These are phyloP conservation scores for Monarcha castaneiventris DNA, from an alignment of 2,113 vertebrate species.

Conservation along the genomic window DNA sequence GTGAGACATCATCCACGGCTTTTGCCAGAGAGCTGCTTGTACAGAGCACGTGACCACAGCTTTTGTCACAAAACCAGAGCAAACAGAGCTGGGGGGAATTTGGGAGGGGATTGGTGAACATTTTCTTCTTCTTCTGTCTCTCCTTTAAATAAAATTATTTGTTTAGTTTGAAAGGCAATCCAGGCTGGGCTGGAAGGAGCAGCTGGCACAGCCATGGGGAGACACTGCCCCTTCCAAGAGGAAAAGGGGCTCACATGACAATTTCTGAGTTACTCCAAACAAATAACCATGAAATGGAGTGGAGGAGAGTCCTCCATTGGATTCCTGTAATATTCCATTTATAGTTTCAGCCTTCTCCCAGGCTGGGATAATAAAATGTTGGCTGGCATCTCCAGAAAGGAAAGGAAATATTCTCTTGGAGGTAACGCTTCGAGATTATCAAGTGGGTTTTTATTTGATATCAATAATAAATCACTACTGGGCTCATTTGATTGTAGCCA, in stretches of 20 bases:
- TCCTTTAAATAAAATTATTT: slow-evolving; percentile 46
- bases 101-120: neutral
- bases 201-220: slow-evolving; percentile 45
- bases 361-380: neutral
- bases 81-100: neutral
- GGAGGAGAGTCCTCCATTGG: slow-evolving; percentile 10
- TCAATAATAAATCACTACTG: slow-evolving; percentile 45
- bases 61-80: neutral
- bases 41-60: neutral
- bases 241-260: slow-evolving; percentile 40
- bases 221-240: slow-evolving; percentile 39
- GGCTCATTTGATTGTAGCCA: neutral
- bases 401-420: slow-evolving; percentile 48
- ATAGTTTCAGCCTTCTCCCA: neutral
- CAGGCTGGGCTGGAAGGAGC: neutral
- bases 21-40: neutral
- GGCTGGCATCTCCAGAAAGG: slow-evolving; percentile 16
- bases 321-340: slow-evolving; percentile 29
- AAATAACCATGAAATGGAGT: slow-evolving; percentile 34
- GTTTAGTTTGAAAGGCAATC: slow-evolving; percentile 58
- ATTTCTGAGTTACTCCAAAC: slow-evolving; percentile 40
- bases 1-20: neutral
- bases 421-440: slow-evolving; percentile 16
- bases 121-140: neutral
- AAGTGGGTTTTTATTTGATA: slow-evolving; percentile 50